Evolutionary conservation across 2,888 invertebrate species (phyloP).

Genomic region (Macaria notata): DNA sequence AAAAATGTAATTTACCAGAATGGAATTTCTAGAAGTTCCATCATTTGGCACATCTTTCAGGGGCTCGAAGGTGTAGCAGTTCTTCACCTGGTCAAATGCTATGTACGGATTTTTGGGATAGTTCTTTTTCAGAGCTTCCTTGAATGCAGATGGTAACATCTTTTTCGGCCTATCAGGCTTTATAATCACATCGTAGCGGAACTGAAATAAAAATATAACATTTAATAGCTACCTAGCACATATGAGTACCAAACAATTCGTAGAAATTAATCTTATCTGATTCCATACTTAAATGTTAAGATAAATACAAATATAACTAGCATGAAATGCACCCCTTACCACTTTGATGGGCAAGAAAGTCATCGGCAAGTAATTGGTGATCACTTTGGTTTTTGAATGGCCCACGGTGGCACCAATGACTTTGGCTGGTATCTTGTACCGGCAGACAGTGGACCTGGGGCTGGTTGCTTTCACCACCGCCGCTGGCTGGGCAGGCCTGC

Average conservation of each 20-base stretch:
- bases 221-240: not conserved
- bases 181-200: conserved; percentile 93
- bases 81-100: conserved; percentile 90
- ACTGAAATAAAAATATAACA: conserved; percentile 49
- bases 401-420: conserved; percentile 59
- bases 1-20: conserved; percentile 42
- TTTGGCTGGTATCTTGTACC: conserved; percentile 56
- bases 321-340: conserved; percentile 49
- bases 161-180: conserved; percentile 87
- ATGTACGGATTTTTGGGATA: conserved; percentile 68
- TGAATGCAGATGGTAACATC: conserved; percentile 77
- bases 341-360: conserved; percentile 67
- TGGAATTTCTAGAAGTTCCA: conserved; percentile 35
- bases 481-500: not conserved
- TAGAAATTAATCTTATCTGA: too few relatives aligned
- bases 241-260: too few relatives aligned
- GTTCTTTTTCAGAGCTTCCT: conserved; percentile 46
- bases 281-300: too few relatives aligned
- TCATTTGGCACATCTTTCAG: conserved; percentile 63
- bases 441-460: conserved; percentile 31
- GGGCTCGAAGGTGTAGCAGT: conserved; percentile 79
- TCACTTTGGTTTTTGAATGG: conserved; percentile 53
- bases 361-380: conserved; percentile 86
- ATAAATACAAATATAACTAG: too few relatives aligned
- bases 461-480: not conserved